These are phyloP conservation scores for Allacma fusca DNA, from an alignment of 2,888 invertebrate species.

Conservation along the genomic window DNA sequence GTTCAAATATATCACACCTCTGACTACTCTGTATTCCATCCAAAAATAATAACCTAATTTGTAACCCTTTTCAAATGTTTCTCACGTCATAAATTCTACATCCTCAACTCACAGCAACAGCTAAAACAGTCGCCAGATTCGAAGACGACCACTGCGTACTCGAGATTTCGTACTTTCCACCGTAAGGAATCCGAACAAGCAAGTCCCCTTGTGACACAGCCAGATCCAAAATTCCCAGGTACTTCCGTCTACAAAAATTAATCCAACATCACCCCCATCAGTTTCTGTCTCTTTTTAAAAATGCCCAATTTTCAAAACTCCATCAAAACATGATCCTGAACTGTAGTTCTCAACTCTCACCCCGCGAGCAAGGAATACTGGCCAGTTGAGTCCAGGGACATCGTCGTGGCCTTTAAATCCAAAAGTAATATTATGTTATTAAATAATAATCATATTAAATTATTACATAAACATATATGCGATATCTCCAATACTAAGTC, in stretches of 20 bases:
- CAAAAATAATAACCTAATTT: no score
- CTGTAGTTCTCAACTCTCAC: slow-evolving; percentile 65
- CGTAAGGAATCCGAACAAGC: slow-evolving; percentile 80
- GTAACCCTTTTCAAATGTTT: no score
- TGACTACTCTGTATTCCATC: slow-evolving; percentile 83
- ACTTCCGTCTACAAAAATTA: slow-evolving; percentile 70
- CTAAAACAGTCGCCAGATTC: slow-evolving; percentile 71
- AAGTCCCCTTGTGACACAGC: slow-evolving; percentile 73
- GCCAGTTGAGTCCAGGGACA: slow-evolving; percentile 89
- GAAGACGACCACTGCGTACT: slow-evolving; percentile 79
- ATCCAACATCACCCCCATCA: not conserved
- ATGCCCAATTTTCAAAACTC: not conserved
- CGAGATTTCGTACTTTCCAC: slow-evolving; percentile 92
- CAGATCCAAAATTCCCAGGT: slow-evolving; percentile 81
- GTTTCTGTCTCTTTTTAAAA: not conserved
- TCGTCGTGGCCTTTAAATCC: slow-evolving; percentile 87
- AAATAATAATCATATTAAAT: no score
- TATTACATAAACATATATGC: no score
- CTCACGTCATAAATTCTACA: no score
- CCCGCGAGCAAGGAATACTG: slow-evolving; percentile 86
- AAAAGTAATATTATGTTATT: no score
- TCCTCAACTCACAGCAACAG: slow-evolving; percentile 80
- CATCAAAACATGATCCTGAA: no score
- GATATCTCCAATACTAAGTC: no score
- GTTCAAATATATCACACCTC: slow-evolving; percentile 83